Conservation (phyloP, 2,797 vertebrate species). For the Chelmon rostratus region DNA sequence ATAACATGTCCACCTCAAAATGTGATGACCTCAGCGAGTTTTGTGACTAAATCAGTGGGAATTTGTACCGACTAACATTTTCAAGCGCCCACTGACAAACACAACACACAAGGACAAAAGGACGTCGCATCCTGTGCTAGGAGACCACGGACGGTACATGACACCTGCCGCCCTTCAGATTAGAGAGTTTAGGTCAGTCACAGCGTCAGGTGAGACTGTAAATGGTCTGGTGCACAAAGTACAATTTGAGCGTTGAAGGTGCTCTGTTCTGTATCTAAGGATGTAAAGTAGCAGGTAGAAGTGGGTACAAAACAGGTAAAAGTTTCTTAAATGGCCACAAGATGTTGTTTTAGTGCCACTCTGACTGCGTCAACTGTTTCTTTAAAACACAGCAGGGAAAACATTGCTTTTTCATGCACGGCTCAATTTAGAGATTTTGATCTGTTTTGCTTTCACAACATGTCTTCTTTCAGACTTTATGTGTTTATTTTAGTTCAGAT, state of each 20-base stretch:
- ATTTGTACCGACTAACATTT: slow-evolving; percentile 12
- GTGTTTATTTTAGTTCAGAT: no score
- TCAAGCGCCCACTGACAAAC: slow-evolving; percentile 29
- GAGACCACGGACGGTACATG: slow-evolving; percentile 20
- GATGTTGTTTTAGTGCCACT: background rate
- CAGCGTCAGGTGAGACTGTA: slow-evolving; percentile 2
- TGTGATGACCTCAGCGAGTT: background rate
- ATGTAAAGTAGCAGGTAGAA: background rate
- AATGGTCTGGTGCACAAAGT: no score
- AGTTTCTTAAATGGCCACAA: background rate
- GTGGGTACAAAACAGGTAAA: background rate
- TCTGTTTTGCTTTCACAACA: no score
- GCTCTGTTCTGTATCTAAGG: no score
- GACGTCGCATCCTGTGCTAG: slow-evolving; percentile 47
- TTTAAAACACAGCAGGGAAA: no score
- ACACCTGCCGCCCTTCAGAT: slow-evolving; percentile 22
- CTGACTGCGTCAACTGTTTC: background rate
- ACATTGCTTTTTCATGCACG: no score
- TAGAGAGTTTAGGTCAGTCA: slow-evolving; percentile 27
- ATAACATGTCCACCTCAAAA: background rate
- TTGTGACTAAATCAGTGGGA: slow-evolving; percentile 29
- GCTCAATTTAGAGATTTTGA: no score
- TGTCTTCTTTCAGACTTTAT: no score
- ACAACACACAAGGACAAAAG: slow-evolving; percentile 58
- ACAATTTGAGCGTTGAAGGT: no score